Evolutionary conservation across 1,140 invertebrate genomes (phyloP).

Genomic region (Musca vetustissima): DNA sequence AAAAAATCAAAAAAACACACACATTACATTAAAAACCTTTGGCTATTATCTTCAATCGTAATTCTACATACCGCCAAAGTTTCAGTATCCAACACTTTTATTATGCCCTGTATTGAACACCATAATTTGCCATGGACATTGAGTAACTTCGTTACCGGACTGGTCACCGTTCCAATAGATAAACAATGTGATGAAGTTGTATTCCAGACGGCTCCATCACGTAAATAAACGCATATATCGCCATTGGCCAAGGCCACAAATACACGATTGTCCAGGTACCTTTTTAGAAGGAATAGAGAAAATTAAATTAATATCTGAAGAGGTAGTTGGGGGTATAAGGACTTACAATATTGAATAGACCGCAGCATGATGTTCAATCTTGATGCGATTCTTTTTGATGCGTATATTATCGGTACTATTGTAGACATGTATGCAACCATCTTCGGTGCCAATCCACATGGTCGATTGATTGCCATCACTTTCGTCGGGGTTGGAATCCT

Average conservation of each 20-base stretch:
- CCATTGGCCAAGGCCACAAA: slow-evolving; percentile 92
- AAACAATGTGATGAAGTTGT: slow-evolving; percentile 70
- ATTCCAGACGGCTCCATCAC: slow-evolving; percentile 80
- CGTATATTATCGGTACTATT: slow-evolving; percentile 93
- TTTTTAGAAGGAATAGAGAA: slow-evolving; percentile 58
- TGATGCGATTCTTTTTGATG: slow-evolving; percentile 92
- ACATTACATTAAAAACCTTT: slow-evolving; percentile 4
- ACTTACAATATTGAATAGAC: slow-evolving; percentile 90
- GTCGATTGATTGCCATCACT: slow-evolving; percentile 73
- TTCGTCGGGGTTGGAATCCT: slow-evolving; percentile 53
- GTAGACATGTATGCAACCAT: slow-evolving; percentile 95
- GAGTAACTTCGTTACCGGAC: slow-evolving; percentile 82
- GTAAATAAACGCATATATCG: slow-evolving; percentile 82
- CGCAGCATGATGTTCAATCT: slow-evolving; percentile 83
- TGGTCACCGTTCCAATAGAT: slow-evolving; percentile 71
- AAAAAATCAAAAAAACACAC: background rate
- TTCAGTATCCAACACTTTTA: slow-evolving; percentile 80
- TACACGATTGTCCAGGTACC: slow-evolving; percentile 89
- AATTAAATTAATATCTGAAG: too few species aligned
- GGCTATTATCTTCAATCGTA: background rate
- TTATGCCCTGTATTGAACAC: slow-evolving; percentile 83
- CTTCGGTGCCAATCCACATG: slow-evolving; percentile 98
- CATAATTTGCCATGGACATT: slow-evolving; percentile 82
- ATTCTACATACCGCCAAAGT: slow-evolving; percentile 64
- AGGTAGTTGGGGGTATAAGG: slow-evolving; percentile 1